Evolutionary conservation across 2,113 vertebrate genomes (phyloP), one percentile per base, ranked within the genome.

Genomic region (Seriola aureovittata): DNA sequence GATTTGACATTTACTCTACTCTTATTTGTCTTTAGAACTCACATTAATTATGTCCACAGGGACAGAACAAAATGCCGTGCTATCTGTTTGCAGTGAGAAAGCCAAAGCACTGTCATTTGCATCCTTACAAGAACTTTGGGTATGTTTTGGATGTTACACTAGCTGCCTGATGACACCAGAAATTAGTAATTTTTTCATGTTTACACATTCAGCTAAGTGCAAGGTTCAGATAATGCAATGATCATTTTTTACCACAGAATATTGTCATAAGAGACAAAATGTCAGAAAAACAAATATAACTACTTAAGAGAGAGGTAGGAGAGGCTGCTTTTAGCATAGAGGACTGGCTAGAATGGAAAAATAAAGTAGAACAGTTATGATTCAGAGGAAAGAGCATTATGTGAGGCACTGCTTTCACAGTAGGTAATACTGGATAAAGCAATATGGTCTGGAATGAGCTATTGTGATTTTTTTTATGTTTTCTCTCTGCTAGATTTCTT

Each of bases 11-110:
- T 77, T 72, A n/a, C 23, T 71, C 23, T 72, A 55, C 29, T 58
- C 48, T 42, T 12, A 44, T 72, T 42, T 77, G 25, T 57, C 71
- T 59, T 38, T 34, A 34, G 59, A 50, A 71, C n/a, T 63, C 17
- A 34, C 23, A 42, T 71, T 80, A 80, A 74, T 78, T 65, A 80
- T 69, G 62, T 57, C 84, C 66, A 66, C 38, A 6, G 67, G 77
- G 62, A 54, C 40, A 71, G 19, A n/a, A 55, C 68, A 48, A 40
- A 40, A 67, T 25, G 36, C 21, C 3, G 5, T 29, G n/a, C 62
- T 59, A 13, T 16, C 48, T 50, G 60, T 78, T 42, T 57, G 25
- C 25, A 58, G 54, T 59, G 54, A 48, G 55, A 19, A 44, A 62
- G 13, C 1, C 50, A 73, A 73, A 4, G 50, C 32, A 64, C 19